Base-by-base conservation (phyloP, 2,113 vertebrate genomes). In the Neogale vison region DNA sequence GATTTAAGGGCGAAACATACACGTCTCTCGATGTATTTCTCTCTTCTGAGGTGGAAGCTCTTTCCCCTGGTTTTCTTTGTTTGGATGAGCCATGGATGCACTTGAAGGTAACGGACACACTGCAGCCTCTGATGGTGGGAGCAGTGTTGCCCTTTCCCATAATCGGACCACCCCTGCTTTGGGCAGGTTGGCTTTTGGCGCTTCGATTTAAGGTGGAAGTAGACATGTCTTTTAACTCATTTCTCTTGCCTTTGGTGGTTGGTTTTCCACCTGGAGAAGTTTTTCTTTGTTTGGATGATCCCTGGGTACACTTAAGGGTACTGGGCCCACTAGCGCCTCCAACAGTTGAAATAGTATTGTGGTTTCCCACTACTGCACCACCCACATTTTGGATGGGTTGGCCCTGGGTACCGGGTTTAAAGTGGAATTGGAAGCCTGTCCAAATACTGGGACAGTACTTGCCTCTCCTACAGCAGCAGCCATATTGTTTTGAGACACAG, bases 391-490 rank as follows among this genome's bases (percentile, higher is more conserved):
- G 67, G 67, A n/a, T 0, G 4, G 57, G 57, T 59, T 59, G 8
- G 10, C 4, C 8, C 18, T 7, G 34, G 1, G 29, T 71, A 1
- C n/a, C 13, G 18, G 24, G 17, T 34, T 36, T 21, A 34, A 50
- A 24, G 12, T 23, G 31, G 34, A 39, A 24, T 1, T 12, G 47
- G 47, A 14, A 12, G 15, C 21, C 17, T 42, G 98, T 99, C 99
- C 98, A 20, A 99, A 99, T 3, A 94, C 84, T 0, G 99, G 97
- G 82, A 99, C 99, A 97, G 98, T 86, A 79, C 96, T 98, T 83
- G 91, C 59, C 86, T 98, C 84, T 12, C 88, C 90, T 95, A 95
- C 98, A 79, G 97, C 93, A 0, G 96, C 97, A 29, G 96, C 87
- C 0, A 90, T 20, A 98, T 99, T 96, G 52, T 52, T 9, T 1